Percentiles rank a stretch among this genome's conserved stretches.
These are phyloP conservation scores for Oceanodroma leucorhoa DNA, from an alignment of 2,797 vertebrate species.

Conservation along the genomic window DNA sequence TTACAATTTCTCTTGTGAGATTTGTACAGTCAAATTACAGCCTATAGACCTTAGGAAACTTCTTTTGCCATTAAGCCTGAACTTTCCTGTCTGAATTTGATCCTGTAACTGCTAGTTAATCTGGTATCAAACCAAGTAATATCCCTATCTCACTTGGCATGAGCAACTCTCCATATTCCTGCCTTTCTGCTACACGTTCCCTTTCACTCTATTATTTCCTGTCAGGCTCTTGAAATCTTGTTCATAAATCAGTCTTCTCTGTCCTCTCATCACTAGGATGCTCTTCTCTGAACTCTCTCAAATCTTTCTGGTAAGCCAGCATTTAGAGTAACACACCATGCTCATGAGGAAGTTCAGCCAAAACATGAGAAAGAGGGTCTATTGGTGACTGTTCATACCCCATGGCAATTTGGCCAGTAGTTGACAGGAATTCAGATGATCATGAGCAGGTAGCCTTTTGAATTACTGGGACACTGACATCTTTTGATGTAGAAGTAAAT, in stretches of 20 bases:
- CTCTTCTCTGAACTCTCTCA: not conserved
- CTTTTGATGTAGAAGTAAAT: not conserved
- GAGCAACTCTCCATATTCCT: not conserved
- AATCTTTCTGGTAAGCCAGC: not conserved
- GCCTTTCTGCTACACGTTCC: not conserved
- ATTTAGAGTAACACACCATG: not conserved
- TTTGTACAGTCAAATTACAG: not conserved
- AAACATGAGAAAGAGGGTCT: not conserved
- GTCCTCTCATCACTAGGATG: not conserved
- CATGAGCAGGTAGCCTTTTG: not conserved
- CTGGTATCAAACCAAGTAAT: not conserved
- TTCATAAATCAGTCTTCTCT: not conserved
- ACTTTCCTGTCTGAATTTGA: not conserved
- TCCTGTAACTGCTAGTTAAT: not conserved
- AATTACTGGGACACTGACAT: not conserved
- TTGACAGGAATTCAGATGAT: not conserved
- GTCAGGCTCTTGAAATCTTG: not conserved
- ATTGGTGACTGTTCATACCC: accelerated
- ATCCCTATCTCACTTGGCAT: not conserved
- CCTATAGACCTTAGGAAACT: not conserved
- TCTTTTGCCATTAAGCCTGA: not conserved
- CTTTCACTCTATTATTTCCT: not conserved
- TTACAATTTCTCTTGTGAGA: not conserved
- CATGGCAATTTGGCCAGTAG: not conserved
- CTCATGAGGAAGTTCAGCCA: not conserved